Conservation (phyloP, 2,888 invertebrate species). For the Lasius platythorax region DNA sequence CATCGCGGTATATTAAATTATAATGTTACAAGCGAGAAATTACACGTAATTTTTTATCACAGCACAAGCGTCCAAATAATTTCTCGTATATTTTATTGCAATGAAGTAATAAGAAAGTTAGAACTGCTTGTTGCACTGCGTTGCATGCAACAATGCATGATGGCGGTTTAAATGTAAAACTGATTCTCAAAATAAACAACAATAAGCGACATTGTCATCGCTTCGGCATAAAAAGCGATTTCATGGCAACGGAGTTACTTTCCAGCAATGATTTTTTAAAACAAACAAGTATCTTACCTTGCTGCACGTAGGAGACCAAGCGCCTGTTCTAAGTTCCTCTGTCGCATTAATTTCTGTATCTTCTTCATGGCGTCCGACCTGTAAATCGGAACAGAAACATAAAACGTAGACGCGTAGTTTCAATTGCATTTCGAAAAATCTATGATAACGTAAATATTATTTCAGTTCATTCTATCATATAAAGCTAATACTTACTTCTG, state of each 20-base stretch:
- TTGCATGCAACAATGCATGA: neutral
- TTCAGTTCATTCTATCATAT: neutral
- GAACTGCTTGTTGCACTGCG: neutral
- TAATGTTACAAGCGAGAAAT: neutral
- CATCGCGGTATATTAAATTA: neutral
- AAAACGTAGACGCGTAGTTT: neutral
- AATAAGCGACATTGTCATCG: neutral
- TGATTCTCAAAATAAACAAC: slow-evolving; percentile 61
- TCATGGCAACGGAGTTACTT: slow-evolving; percentile 26
- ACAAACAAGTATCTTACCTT: slow-evolving; percentile 86
- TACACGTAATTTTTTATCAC: neutral
- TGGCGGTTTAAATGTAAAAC: slow-evolving; percentile 30
- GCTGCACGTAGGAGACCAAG: slow-evolving; percentile 94
- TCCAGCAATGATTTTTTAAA: slow-evolving; percentile 26
- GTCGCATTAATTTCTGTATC: slow-evolving; percentile 92
- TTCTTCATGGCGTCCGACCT: slow-evolving; percentile 95
- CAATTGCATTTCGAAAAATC: neutral
- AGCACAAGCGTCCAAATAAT: neutral
- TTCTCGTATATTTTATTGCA: neutral
- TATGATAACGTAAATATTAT: neutral
- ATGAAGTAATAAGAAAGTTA: neutral
- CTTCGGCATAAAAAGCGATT: neutral
- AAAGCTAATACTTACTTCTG: slow-evolving; percentile 91
- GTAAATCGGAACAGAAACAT: slow-evolving; percentile 43
- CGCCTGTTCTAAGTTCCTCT: slow-evolving; percentile 91